Conservation (phyloP, 2,888 invertebrate species). For the Pocota personata region DNA sequence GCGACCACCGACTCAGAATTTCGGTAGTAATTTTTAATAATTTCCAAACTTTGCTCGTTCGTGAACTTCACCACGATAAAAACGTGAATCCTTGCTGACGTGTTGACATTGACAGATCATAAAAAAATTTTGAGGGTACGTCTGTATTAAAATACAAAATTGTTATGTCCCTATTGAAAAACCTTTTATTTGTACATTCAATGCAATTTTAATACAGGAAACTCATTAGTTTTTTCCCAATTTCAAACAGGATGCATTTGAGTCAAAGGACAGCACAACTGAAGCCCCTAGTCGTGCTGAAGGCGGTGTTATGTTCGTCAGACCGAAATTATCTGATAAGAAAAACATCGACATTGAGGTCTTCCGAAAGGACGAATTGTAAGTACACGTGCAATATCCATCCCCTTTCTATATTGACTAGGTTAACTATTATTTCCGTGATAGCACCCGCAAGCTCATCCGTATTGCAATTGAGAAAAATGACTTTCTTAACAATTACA, state of each 20-base stretch:
- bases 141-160: too few species aligned
- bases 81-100: too few species aligned
- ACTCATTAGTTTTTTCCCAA: not conserved
- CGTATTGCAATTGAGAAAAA: constrained; percentile 90
- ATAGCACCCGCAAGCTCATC: constrained; percentile 86
- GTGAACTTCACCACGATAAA: too few species aligned
- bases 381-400: constrained; percentile 76
- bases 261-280: constrained; percentile 24
- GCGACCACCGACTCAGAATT: too few species aligned
- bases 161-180: too few species aligned
- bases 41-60: too few species aligned
- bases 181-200: too few species aligned
- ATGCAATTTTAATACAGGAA: not conserved
- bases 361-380: constrained; percentile 85
- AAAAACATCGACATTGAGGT: constrained; percentile 84
- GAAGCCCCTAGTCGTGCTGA: constrained; percentile 79
- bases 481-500: constrained; percentile 91
- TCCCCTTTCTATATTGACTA: not conserved
- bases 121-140: too few species aligned
- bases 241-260: constrained; percentile 50
- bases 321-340: constrained; percentile 83
- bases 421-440: not conserved
- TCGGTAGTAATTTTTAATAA: too few species aligned
- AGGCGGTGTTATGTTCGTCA: constrained; percentile 84
- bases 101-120: too few species aligned